Evolutionary conservation across 2,888 invertebrate genomes (phyloP).

Genomic region (Lacanobia wlatinum): DNA sequence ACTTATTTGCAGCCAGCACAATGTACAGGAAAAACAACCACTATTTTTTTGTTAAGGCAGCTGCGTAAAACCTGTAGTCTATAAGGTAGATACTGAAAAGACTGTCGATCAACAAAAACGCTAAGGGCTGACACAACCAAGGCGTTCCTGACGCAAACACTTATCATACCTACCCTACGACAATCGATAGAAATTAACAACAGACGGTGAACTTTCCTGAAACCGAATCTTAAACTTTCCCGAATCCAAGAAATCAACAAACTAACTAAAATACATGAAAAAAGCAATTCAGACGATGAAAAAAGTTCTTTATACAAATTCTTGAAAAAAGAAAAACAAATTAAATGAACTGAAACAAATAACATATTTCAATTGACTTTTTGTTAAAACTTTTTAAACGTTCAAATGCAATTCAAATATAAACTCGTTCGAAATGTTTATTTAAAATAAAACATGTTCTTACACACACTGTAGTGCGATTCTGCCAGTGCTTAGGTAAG

Average conservation of each 20-base stretch:
- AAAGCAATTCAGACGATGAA: background rate
- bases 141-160: too few species aligned
- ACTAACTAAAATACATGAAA: background rate
- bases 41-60: background rate
- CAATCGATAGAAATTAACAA: background rate
- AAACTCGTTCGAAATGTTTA: constrained; percentile 1
- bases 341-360: constrained; percentile 1
- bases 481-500: too few species aligned
- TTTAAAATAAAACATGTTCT: background rate
- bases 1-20: background rate
- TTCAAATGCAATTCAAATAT: background rate
- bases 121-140: too few species aligned
- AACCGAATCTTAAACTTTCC: too few species aligned
- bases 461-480: too few species aligned
- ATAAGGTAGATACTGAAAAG: background rate
- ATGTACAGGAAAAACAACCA: background rate
- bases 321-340: background rate
- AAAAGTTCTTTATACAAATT: background rate
- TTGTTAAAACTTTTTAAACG: constrained; percentile 9
- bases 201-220: background rate
- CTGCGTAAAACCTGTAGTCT: background rate
- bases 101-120: background rate
- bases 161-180: too few species aligned
- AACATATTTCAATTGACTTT: constrained; percentile 23
- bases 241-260: constrained; percentile 6